Evolutionary conservation across 2,888 invertebrate genomes (phyloP), one percentile per base, ranked within the genome.

Genomic region (Eulithis testata): DNA sequence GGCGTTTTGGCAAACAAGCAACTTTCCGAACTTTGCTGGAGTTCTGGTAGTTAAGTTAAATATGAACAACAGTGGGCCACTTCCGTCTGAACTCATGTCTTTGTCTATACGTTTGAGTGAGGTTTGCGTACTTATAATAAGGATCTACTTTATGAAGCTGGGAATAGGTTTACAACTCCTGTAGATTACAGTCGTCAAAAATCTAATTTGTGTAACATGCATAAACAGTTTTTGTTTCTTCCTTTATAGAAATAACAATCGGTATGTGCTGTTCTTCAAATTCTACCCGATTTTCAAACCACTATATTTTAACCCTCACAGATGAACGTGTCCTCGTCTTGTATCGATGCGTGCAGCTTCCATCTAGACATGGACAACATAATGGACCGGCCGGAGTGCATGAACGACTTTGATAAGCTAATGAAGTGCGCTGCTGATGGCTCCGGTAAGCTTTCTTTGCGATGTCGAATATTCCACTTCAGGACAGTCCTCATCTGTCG

Each of bases 371-470:
- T 97, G 84, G 97, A 97, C 82, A 95, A 95, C 57, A 96, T 97
- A 53, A 96, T 97, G 84, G 96, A 97, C 87, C 94, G 95, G 52
- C 96, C 96, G 0, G 96, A 97, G 80, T 97, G 97, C 83, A 95
- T 97, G 80, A 94, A 95, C 67, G 97, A 97, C 87, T 96, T 97
- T 80, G 96, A 97, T 83, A 97, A 97, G 79, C 91, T 97, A 58
- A 97, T 97, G 96, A 96, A 95, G 79, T 97, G 97, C 79, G 97
- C 97, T 0, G 96, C 97, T 0, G 96, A 96, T 75, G 96, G 96
- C 6, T 96, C 95, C 64, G 95, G 95, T 95, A 82, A 81, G 73
- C 7, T 12, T 36, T 8, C 27, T 12, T n/a, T 4, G 21, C 49
- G 8, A 12, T 45, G 6, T 45, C 6, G 0, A 47, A 45, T 21